These are phyloP conservation scores for Peromyscus attwateri DNA, from an alignment of 2,797 vertebrate genomes.

Conservation along the genomic window DNA sequence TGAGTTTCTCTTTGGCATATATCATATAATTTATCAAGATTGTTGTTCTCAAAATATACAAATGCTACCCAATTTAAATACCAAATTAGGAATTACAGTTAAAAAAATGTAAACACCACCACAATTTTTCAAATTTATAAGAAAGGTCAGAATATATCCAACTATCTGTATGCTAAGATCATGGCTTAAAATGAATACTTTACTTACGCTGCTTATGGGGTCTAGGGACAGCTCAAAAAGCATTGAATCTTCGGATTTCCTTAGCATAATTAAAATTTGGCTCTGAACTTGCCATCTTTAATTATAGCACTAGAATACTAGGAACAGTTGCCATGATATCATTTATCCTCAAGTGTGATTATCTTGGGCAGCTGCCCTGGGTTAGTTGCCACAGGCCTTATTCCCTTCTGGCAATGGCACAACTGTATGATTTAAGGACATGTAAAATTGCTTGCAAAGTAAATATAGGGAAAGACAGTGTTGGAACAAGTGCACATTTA, in stretches of 20 bases:
- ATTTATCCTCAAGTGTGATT: background rate
- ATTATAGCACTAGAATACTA: background rate
- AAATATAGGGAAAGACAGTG: background rate
- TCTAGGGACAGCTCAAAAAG: background rate
- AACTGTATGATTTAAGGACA: background rate
- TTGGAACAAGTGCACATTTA: background rate
- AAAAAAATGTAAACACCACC: background rate
- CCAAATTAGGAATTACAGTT: background rate
- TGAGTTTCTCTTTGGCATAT: background rate
- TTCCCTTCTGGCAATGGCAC: background rate
- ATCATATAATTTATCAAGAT: background rate
- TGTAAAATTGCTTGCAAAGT: background rate
- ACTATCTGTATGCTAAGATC: background rate
- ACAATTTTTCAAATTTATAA: background rate
- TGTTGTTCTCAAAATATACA: background rate
- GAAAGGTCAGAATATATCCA: background rate
- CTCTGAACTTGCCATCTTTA: background rate
- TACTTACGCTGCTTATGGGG: background rate
- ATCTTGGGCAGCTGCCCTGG: background rate
- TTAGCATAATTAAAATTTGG: background rate
- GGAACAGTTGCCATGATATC: background rate
- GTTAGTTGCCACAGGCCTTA: background rate
- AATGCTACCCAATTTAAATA: background rate
- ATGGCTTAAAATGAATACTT: background rate
- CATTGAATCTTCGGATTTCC: background rate